Base-by-base conservation (phyloP, 2,113 vertebrate genomes). In the Himantopus leucocephalus region DNA sequence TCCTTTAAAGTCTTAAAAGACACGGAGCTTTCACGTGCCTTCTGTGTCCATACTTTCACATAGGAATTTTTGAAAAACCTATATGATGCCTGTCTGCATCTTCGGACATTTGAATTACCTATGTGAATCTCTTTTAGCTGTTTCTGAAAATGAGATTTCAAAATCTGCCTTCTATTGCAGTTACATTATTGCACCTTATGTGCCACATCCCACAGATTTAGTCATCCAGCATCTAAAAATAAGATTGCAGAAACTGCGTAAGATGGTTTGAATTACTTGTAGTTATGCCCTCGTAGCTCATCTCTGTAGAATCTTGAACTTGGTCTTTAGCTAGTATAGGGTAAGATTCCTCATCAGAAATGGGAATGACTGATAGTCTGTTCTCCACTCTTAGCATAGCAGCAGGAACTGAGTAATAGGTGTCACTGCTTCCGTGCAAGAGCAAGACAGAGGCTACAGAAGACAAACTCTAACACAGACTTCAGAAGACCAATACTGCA, bases 191-290 rank as follows among this genome's bases (percentile, higher is more conserved):
- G 72, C 75, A 85, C 76, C 79, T 84, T 81, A 34, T 84, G 39
- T 93, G 88, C 56, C 75, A 84, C 79, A 72, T 92, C 94, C 92
- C 85, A 92, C 91, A 89, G 88, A 34, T 93, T 88, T 90, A 94
- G 94, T 96, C 94, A 96, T 81, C 41, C 64, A 71, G 24, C 16
- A 48, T 72, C 85, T 95, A 96, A 95, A 93, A 92, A 85, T 90
- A 85, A 74, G 50, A 60, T 43, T 75, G 60, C 83, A 91, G 72
- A 91, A 93, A n/a, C 64, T 47, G 26, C 8, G 3, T 43, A 24
- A 59, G 24, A 48, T 30, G 34, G 20, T 72, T 89, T 81, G 37
- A 86, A 23, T 32, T 80, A 29, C 41, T 70, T 74, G 43, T 41
- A 64, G 35, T 43, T 63, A 39, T 53, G 29, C 30, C 6, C 52